These are phyloP conservation scores for Delichon dasypus DNA, from an alignment of 2,797 vertebrate species.

Conservation along the genomic window DNA sequence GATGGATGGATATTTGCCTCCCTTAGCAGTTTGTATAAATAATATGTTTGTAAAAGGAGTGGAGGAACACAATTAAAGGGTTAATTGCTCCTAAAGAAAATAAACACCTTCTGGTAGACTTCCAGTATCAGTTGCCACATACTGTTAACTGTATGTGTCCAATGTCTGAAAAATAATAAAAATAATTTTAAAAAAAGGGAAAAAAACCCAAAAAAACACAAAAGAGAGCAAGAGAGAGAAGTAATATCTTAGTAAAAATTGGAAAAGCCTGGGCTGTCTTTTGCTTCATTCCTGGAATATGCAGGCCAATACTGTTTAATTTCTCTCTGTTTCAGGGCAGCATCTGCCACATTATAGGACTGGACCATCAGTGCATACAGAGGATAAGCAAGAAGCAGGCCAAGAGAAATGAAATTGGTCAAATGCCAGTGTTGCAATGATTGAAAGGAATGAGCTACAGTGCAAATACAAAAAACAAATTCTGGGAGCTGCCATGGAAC, in stretches of 20 bases:
- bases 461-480: neutral
- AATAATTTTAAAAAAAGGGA: neutral
- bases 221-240: neutral
- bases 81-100: neutral
- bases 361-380: neutral
- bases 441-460: neutral
- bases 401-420: neutral
- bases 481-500: neutral
- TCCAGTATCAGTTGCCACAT: neutral
- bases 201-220: neutral
- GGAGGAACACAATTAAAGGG: neutral
- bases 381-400: neutral
- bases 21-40: neutral
- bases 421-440: neutral
- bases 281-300: neutral
- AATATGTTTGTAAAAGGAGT: neutral
- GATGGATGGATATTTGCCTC: neutral
- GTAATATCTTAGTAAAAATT: neutral
- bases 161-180: neutral
- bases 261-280: neutral
- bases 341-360: slow-evolving; percentile 14
- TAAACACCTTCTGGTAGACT: neutral
- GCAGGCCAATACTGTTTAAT: neutral
- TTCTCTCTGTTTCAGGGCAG: neutral
- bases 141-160: neutral